Conservation (phyloP, 2,113 vertebrate species). For the Limanda limanda region DNA sequence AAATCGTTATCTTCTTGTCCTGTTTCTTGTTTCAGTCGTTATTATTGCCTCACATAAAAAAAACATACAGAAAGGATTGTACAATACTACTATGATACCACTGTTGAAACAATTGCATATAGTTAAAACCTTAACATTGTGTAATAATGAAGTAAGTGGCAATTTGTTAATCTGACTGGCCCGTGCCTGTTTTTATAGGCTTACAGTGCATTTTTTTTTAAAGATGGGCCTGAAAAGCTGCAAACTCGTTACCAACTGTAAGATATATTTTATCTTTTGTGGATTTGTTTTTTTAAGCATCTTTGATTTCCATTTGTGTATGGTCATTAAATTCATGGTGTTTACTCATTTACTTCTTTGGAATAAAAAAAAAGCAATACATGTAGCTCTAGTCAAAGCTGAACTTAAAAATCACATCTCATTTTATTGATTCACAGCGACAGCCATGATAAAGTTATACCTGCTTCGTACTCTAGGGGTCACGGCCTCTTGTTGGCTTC, state of each 20-base stretch:
- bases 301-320: conserved; percentile 70
- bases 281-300: conserved; percentile 48
- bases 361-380: conserved; percentile 82
- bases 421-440: conserved; percentile 21
- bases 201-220: conserved; percentile 57
- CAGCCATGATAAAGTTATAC: background rate
- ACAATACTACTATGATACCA: conserved; percentile 71
- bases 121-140: conserved; percentile 60
- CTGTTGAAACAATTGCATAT: conserved; percentile 67
- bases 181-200: conserved; percentile 54
- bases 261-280: conserved; percentile 62
- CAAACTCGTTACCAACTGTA: conserved; percentile 65
- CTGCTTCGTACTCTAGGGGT: background rate
- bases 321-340: conserved; percentile 61
- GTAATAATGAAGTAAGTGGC: conserved; percentile 61
- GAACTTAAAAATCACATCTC: conserved; percentile 26
- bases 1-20: conserved; percentile 63
- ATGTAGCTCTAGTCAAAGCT: conserved; percentile 66
- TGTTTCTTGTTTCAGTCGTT: conserved; percentile 43
- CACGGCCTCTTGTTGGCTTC: conserved; percentile 20
- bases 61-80: conserved; percentile 64
- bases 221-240: conserved; percentile 70
- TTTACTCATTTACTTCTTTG: conserved; percentile 78
- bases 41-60: conserved; percentile 45
- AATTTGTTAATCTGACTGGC: conserved; percentile 64